A percentile compares a stretch with the other conserved stretches of the same genome.
Conservation (phyloP, 1,140 invertebrate species). For the Plectus sambesii region DNA sequence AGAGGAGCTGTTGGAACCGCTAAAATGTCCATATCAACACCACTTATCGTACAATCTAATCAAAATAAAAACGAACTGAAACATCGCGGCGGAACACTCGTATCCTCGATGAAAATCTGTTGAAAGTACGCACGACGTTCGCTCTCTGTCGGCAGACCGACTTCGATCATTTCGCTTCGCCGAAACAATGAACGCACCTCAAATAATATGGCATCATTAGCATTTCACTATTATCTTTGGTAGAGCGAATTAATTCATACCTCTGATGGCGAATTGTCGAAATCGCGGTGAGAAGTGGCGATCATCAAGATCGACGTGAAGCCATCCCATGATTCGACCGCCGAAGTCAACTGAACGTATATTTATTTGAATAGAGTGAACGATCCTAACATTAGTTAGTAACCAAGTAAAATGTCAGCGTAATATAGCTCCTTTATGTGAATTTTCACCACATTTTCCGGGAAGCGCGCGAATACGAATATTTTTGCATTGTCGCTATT, state of each 20-base stretch:
- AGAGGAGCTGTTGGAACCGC: constrained; percentile 22
- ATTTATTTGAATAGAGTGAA: constrained; percentile 18
- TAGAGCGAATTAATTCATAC: neutral
- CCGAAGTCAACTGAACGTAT: constrained; percentile 20
- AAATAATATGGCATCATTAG: constrained; percentile 2
- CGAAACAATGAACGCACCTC: constrained; percentile 20
- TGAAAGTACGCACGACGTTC: constrained; percentile 25
- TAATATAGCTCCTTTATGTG: too few relatives aligned
- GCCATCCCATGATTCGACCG: constrained; percentile 19
- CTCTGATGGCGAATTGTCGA: constrained; percentile 11
- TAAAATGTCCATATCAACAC: constrained; percentile 23
- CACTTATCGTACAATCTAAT: constrained; percentile 2
- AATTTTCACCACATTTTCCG: too few relatives aligned
- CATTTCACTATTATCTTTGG: neutral
- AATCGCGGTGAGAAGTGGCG: constrained; percentile 18
- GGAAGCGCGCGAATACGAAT: too few relatives aligned
- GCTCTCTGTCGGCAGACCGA: constrained; percentile 10
- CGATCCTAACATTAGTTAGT: too few relatives aligned
- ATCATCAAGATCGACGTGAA: constrained; percentile 23
- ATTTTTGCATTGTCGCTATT: too few relatives aligned
- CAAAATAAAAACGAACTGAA: neutral
- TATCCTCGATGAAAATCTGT: constrained; percentile 27
- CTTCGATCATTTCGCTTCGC: constrained; percentile 14
- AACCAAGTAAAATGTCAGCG: too few relatives aligned
- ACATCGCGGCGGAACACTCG: neutral